A percentile compares a stretch with the other conserved stretches of the same genome.
Conservation (phyloP, 2,888 invertebrate genomes). For the Tethea ocularis region DNA sequence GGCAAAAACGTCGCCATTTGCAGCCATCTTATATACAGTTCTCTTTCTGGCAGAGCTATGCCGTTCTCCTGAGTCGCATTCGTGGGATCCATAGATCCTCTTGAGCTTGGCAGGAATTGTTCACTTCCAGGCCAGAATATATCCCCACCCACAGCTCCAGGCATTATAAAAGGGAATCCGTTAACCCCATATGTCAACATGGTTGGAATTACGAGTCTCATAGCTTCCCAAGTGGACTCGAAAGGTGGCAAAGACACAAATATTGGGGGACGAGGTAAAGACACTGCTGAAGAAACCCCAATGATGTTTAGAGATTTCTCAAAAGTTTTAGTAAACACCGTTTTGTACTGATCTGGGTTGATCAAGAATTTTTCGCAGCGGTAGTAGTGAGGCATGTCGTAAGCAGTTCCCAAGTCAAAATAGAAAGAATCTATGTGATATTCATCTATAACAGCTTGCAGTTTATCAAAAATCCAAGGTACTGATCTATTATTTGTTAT, state of each 20-base stretch:
- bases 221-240: constrained; percentile 94
- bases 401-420: constrained; percentile 91
- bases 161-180: constrained; percentile 96
- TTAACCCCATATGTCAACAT: constrained; percentile 94
- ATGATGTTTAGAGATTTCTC: constrained; percentile 87
- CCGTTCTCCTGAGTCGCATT: constrained; percentile 70
- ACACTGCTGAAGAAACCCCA: constrained; percentile 92
- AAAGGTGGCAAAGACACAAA: constrained; percentile 94
- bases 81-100: constrained; percentile 62
- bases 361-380: constrained; percentile 88
- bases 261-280: constrained; percentile 91
- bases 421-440: constrained; percentile 94
- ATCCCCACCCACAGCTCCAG: constrained; percentile 97
- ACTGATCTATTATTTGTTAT: constrained; percentile 92
- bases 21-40: constrained; percentile 95
- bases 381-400: constrained; percentile 94
- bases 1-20: constrained; percentile 96
- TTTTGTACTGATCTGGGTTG: constrained; percentile 93
- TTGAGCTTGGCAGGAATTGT: constrained; percentile 81
- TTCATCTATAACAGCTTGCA: constrained; percentile 87
- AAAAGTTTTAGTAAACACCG: constrained; percentile 86
- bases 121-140: constrained; percentile 86
- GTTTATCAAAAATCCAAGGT: constrained; percentile 90
- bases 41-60: constrained; percentile 87
- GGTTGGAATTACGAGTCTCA: constrained; percentile 92